Percentiles rank a stretch among this genome's conserved stretches.
Conservation (phyloP, 2,888 invertebrate species). For the Parnassius glacialis region DNA sequence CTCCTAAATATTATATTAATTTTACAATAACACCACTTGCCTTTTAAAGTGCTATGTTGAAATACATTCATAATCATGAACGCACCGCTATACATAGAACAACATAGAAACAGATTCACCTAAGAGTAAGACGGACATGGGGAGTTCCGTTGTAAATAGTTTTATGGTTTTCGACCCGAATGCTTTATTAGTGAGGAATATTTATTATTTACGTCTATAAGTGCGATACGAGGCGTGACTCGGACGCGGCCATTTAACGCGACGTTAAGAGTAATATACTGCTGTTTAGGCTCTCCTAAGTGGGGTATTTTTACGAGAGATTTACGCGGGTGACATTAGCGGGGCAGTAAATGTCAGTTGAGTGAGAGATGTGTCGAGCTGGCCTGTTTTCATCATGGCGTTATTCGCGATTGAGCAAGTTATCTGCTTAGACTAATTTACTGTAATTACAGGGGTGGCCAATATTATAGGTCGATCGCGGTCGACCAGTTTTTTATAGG, state of each 20-base stretch:
- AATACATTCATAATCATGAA: background rate
- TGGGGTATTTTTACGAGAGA: background rate
- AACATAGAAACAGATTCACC: background rate
- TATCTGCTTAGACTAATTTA: no score
- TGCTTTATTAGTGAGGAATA: slow-evolving; percentile 7
- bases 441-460: no score
- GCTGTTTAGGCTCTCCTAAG: background rate
- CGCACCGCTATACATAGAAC: background rate
- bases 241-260: slow-evolving; percentile 1
- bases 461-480: no score
- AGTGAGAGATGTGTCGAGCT: no score
- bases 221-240: background rate
- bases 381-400: no score
- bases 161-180: slow-evolving; percentile 3
- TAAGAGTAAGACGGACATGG: background rate
- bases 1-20: no score
- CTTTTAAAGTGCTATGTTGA: background rate
- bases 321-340: background rate
- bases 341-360: no score
- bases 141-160: slow-evolving; percentile 2
- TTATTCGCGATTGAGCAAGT: no score
- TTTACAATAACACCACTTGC: no score
- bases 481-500: no score
- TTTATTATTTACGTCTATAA: slow-evolving; percentile 1
- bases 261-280: slow-evolving; percentile 2